Percentiles rank a stretch among this genome's conserved stretches.
These are phyloP conservation scores for Strix occidentalis DNA, from an alignment of 2,797 vertebrate genomes.

Conservation along the genomic window DNA sequence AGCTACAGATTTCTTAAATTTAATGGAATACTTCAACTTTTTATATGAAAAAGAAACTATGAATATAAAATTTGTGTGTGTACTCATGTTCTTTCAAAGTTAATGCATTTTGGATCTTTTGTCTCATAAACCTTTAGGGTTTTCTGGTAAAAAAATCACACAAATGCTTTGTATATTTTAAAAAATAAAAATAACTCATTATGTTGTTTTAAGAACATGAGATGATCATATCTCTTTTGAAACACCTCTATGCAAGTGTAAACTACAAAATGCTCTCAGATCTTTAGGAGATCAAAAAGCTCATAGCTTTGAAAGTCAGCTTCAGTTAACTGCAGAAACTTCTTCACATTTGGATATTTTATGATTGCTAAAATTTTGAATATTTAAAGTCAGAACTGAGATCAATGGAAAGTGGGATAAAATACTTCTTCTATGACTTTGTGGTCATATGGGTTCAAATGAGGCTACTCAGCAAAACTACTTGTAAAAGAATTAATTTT, in stretches of 20 bases:
- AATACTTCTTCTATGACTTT: neutral
- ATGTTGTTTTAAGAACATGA: neutral
- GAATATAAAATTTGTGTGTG: neutral
- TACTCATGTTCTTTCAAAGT: neutral
- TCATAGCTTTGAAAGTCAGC: slow-evolving; percentile 47
- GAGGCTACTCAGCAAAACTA: neutral
- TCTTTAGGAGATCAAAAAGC: slow-evolving; percentile 57
- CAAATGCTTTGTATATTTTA: neutral
- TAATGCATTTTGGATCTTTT: neutral
- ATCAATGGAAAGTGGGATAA: neutral
- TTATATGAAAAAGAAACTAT: neutral
- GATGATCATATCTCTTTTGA: slow-evolving; percentile 32
- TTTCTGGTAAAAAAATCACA: neutral
- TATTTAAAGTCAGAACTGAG: slow-evolving; percentile 37
- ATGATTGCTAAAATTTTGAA: slow-evolving; percentile 55
- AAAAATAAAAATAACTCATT: slow-evolving; percentile 40
- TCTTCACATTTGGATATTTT: slow-evolving; percentile 58
- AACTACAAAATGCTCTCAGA: slow-evolving; percentile 61
- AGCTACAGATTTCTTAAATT: neutral
- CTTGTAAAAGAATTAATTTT: neutral
- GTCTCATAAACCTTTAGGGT: neutral
- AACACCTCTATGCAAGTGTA: slow-evolving; percentile 27
- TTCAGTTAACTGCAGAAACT: slow-evolving; percentile 33
- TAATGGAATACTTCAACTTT: neutral
- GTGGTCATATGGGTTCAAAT: neutral